A percentile compares a stretch with the other conserved stretches of the same genome.
Evolutionary conservation across 1,140 invertebrate species (phyloP).

Genomic region (Arctopsyche grandis): DNA sequence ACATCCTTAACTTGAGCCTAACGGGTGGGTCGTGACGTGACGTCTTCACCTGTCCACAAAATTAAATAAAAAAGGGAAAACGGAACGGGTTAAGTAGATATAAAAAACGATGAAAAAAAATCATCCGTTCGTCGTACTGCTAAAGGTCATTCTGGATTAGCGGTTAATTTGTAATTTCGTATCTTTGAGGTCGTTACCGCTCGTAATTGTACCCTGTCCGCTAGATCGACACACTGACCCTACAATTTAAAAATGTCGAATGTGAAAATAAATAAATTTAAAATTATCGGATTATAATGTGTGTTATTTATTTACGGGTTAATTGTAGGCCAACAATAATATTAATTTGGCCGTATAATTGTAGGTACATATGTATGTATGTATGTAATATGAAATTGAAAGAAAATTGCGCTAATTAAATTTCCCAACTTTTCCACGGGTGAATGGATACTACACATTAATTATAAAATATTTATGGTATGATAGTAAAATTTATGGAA

Average conservation of each 20-base stretch:
- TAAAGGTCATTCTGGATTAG: constrained; percentile 12
- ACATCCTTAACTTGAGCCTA: too few species aligned
- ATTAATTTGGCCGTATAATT: background rate
- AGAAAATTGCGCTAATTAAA: too few species aligned
- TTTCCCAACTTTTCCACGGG: too few species aligned
- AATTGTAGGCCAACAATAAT: too few species aligned
- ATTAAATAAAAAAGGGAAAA: background rate
- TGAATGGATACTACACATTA: too few species aligned
- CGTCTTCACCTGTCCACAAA: background rate
- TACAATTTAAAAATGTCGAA: background rate
- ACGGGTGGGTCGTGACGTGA: background rate
- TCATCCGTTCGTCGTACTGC: background rate
- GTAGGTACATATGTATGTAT: background rate
- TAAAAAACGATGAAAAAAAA: background rate
- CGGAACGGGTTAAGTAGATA: too few species aligned
- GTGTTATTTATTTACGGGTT: background rate
- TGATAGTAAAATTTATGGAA: too few species aligned
- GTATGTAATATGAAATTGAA: too few species aligned
- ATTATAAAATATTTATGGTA: too few species aligned
- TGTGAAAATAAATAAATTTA: background rate
- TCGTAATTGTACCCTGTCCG: constrained; percentile 3
- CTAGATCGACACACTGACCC: background rate
- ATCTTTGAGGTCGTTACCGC: background rate
- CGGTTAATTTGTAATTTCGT: constrained; percentile 25
- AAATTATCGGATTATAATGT: background rate